A percentile compares a stretch with the other conserved stretches of the same genome.
Evolutionary conservation across 2,797 vertebrate species (phyloP).

Genomic region (Australoheros facetus): DNA sequence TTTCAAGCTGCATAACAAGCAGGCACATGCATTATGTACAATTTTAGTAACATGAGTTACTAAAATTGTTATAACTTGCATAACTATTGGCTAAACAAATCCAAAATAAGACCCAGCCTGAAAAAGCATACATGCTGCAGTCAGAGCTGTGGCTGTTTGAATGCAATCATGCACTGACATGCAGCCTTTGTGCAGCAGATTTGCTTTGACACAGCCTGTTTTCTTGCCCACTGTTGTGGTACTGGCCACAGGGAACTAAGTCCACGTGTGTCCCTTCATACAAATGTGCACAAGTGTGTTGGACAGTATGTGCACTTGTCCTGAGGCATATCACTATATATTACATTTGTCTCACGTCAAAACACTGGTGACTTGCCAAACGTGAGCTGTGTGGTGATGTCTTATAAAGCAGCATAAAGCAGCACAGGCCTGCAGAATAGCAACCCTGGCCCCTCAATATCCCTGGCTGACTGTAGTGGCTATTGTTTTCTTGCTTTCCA

Average conservation of each 20-base stretch:
- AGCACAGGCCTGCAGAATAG: conserved; percentile 2
- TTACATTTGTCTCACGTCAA: conserved; percentile 50
- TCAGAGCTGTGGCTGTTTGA: neutral
- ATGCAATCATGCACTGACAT: conserved; percentile 20
- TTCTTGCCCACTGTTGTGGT: conserved; percentile 54
- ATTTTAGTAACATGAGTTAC: neutral
- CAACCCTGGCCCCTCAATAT: conserved; percentile 36
- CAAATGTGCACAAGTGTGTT: conserved; percentile 14
- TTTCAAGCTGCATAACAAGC: neutral
- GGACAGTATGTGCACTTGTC: conserved; percentile 3
- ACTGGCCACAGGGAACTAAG: conserved; percentile 39
- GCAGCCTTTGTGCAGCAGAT: conserved; percentile 34
- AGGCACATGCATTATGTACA: neutral
- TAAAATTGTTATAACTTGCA: neutral
- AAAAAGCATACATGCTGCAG: neutral
- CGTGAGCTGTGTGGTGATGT: conserved; percentile 56
- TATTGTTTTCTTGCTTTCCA: conserved; percentile 65
- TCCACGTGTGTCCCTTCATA: conserved; percentile 17
- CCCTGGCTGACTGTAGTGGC: conserved; percentile 42
- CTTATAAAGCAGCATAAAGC: conserved; percentile 43
- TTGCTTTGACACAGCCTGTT: conserved; percentile 43
- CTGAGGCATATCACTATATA: conserved; percentile 35
- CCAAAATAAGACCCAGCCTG: neutral
- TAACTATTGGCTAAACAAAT: neutral
- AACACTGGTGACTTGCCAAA: conserved; percentile 57